A percentile compares a stretch with the other conserved stretches of the same genome.
These are phyloP conservation scores for Phyllostomus hastatus DNA, from an alignment of 2,113 vertebrate genomes.

Conservation along the genomic window DNA sequence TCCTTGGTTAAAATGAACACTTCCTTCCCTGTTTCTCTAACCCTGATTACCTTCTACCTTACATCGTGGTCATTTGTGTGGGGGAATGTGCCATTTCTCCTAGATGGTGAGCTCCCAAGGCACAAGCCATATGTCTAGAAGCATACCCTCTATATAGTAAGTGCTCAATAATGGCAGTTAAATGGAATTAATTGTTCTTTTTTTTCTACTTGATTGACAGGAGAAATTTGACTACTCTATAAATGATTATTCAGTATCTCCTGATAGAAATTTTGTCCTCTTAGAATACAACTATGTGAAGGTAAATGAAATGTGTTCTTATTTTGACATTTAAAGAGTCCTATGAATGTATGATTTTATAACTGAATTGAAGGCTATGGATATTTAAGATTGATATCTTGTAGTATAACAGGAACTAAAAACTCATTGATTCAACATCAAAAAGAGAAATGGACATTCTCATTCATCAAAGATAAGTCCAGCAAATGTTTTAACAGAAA, in stretches of 20 bases:
- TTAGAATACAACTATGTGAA: conserved; percentile 81
- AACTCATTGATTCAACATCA: not conserved
- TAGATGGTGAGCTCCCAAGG: not conserved
- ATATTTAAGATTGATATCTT: not conserved
- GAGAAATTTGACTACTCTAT: conserved; percentile 70
- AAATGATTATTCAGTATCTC: conserved; percentile 75
- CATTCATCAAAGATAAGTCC: not conserved
- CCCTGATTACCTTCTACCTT: not conserved
- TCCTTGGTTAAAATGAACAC: not conserved
- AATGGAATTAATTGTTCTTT: not conserved
- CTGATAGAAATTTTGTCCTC: conserved; percentile 80
- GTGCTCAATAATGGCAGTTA: not conserved
- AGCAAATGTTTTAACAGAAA: not conserved
- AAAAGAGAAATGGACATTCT: not conserved
- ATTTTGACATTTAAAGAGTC: not conserved
- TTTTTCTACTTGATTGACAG: conserved; percentile 75
- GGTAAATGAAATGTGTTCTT: conserved; percentile 73
- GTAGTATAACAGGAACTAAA: not conserved
- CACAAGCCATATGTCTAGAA: not conserved
- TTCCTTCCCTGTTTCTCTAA: not conserved
- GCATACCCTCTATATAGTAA: not conserved
- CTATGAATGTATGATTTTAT: not conserved
- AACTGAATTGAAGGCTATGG: not conserved
- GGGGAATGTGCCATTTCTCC: not conserved
- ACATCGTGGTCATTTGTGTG: not conserved